Evolutionary conservation across 2,113 vertebrate species (phyloP).

Genomic region (Trinectes maculatus): DNA sequence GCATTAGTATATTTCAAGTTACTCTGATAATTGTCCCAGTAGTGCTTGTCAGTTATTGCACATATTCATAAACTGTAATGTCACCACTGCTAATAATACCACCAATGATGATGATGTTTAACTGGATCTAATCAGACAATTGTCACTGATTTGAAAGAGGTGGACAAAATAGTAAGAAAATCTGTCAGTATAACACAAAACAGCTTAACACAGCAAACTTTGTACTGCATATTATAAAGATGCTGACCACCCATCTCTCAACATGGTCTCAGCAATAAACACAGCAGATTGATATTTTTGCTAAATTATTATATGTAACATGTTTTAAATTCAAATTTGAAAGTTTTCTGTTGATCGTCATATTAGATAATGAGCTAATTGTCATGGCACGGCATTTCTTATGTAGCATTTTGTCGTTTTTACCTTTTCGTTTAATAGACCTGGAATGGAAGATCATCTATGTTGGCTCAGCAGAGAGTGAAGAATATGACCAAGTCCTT

Average conservation of each 20-base stretch:
- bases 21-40: no score
- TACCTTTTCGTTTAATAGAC: conserved; percentile 74
- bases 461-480: conserved; percentile 92
- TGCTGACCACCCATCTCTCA: no score
- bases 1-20: no score
- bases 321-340: no score
- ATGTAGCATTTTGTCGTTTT: background rate
- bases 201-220: background rate
- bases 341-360: background rate
- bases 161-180: background rate
- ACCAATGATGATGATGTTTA: background rate
- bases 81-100: no score
- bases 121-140: background rate
- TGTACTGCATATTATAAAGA: no score
- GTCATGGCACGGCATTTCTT: background rate
- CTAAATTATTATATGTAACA: no score
- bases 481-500: conserved; percentile 91
- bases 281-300: no score
- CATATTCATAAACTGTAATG: background rate
- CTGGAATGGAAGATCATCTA: conserved; percentile 96
- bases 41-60: background rate
- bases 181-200: background rate
- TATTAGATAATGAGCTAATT: background rate
- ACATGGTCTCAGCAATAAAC: no score
- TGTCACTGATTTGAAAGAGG: background rate